Percentiles rank a stretch among this genome's conserved stretches.
Conservation (phyloP, 2,797 vertebrate species). For the Channa striata region DNA sequence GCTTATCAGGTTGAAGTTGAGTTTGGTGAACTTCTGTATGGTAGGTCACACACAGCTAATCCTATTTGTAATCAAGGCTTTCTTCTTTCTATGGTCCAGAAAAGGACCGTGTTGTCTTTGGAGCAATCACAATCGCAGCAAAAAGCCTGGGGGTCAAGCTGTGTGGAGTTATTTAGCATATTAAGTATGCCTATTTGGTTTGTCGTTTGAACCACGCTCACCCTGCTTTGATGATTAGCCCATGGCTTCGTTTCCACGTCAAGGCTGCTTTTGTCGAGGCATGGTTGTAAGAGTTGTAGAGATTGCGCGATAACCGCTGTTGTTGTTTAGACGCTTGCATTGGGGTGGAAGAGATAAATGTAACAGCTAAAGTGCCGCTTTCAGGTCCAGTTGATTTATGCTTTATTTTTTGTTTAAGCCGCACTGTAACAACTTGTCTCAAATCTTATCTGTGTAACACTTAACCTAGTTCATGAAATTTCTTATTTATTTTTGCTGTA, state of each 20-base stretch:
- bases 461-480: slow-evolving; percentile 44
- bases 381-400: slow-evolving; percentile 42
- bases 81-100: slow-evolving; percentile 59
- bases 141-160: slow-evolving; percentile 60
- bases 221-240: slow-evolving; percentile 86
- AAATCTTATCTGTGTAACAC: slow-evolving; percentile 48
- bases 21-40: slow-evolving; percentile 55
- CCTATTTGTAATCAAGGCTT: slow-evolving; percentile 67
- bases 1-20: slow-evolving; percentile 38
- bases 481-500: slow-evolving; percentile 30
- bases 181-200: slow-evolving; percentile 79
- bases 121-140: slow-evolving; percentile 52
- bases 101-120: slow-evolving; percentile 62
- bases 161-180: slow-evolving; percentile 80
- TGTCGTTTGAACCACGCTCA: slow-evolving; percentile 82
- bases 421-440: slow-evolving; percentile 21
- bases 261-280: slow-evolving; percentile 62
- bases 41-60: slow-evolving; percentile 61
- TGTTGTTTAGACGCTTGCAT: slow-evolving; percentile 67
- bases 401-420: slow-evolving; percentile 37
- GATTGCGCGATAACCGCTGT: slow-evolving; percentile 67
- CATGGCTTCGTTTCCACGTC: slow-evolving; percentile 82
- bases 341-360: slow-evolving; percentile 41
- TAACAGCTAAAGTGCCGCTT: slow-evolving; percentile 35
- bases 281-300: slow-evolving; percentile 50